Evolutionary conservation across 2,113 vertebrate species (phyloP).

Genomic region (Oreocharis arfaki): DNA sequence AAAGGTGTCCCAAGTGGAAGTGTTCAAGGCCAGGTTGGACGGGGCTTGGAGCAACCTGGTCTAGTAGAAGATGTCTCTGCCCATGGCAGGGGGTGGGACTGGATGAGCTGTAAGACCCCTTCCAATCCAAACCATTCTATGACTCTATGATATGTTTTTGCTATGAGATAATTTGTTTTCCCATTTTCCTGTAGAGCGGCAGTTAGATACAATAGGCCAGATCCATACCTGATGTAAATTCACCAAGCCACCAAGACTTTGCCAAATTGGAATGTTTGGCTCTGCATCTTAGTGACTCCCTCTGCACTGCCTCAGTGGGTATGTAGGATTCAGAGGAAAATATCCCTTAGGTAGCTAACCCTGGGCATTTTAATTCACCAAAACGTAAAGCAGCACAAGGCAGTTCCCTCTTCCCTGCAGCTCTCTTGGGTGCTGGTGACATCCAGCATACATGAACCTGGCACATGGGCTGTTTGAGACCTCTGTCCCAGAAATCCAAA

Average conservation of each 20-base stretch:
- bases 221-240: neutral
- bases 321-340: neutral
- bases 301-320: neutral
- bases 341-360: neutral
- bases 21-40: neutral
- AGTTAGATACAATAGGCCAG: neutral
- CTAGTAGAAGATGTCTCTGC: neutral
- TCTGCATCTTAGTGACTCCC: neutral
- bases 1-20: neutral
- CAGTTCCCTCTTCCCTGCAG: neutral
- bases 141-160: neutral
- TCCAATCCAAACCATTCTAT: neutral
- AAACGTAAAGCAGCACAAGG: neutral
- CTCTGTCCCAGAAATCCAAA: neutral
- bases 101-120: neutral
- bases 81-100: neutral
- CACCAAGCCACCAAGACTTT: neutral
- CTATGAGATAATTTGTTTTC: neutral
- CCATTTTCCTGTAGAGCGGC: neutral
- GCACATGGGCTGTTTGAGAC: neutral
- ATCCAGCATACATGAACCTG: neutral
- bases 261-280: rapidly evolving
- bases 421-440: neutral
- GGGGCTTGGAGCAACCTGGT: neutral
- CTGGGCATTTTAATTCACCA: neutral